Evolutionary conservation across 2,888 invertebrate species (phyloP).

Genomic region (Pilophorus perplexus): DNA sequence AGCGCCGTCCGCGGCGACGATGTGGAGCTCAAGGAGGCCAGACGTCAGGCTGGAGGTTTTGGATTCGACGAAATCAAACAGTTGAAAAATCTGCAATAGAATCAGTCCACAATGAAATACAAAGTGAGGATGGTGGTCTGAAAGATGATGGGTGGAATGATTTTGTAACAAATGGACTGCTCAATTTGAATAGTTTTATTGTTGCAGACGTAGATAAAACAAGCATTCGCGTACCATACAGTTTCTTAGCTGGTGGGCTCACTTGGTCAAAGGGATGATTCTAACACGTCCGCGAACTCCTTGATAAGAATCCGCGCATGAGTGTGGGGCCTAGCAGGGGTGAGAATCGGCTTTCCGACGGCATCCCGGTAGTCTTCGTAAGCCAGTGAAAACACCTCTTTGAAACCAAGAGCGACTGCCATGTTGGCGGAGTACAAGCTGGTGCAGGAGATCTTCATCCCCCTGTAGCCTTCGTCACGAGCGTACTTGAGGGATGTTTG

Average conservation of each 20-base stretch:
- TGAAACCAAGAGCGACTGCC: constrained; percentile 30
- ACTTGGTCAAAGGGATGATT: too few relatives aligned
- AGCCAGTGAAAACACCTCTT: neutral
- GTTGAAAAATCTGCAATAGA: constrained; percentile 36
- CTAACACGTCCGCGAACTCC: constrained; percentile 16
- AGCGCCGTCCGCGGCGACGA: constrained; percentile 24
- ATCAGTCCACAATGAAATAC: too few relatives aligned
- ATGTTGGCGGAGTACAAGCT: constrained; percentile 34
- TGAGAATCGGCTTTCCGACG: constrained; percentile 21
- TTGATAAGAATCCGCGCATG: constrained; percentile 18
- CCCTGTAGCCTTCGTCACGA: constrained; percentile 11
- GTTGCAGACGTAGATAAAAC: too few relatives aligned
- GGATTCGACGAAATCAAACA: constrained; percentile 33
- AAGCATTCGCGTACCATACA: too few relatives aligned
- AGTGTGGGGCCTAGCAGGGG: constrained; percentile 31
- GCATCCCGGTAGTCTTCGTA: constrained; percentile 36
- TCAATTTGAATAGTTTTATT: too few relatives aligned
- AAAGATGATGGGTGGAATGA: too few relatives aligned
- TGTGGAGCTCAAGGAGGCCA: constrained; percentile 35
- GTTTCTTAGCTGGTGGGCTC: too few relatives aligned
- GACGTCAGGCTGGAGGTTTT: neutral
- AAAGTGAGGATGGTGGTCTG: too few relatives aligned
- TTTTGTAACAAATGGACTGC: too few relatives aligned
- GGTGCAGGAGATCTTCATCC: constrained; percentile 38
- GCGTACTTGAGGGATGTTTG: constrained; percentile 20